Evolutionary conservation across 2,113 vertebrate species (phyloP), one percentile per base, ranked within the genome.

Genomic region (Chloropsis hardwickii): DNA sequence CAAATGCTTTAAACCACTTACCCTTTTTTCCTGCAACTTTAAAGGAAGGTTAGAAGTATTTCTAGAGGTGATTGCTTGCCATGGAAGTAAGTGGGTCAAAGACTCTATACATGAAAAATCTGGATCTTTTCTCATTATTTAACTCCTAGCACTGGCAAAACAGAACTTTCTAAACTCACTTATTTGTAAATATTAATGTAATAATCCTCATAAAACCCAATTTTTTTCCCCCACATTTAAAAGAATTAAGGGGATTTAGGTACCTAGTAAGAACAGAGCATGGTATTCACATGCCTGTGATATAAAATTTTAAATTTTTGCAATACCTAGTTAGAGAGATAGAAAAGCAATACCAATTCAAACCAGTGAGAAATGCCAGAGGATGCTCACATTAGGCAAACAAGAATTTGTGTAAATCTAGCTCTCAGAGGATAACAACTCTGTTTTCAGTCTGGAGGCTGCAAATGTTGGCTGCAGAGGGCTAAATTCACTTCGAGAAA

Each of bases 31-130:
- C 69, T 54, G 39, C 35, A 79, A 40, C 77, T 79, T 92, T 48
- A 92, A 92, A 89, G 72, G 90, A 94, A 71, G 65, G 80, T 92
- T 84, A 88, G 60, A 90, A 94, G 65, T 88, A 88, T 66, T 88
- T 96, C 77, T 66, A 88, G 86, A 86, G 53, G 77, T 76, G 81
- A 84, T 78, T 92, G 27, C 81, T 92, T 94, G 60, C 76, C 51
- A 53, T 29, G 23, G 28, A 79, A 92, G 6, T 71, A 91, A 89
- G 61, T 64, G 61, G 82, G 95, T 88, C 80, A 91, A 64, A 70
- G 53, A 37, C 18, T 77, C 42, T 53, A 2, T 24, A 48, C 74
- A 53, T 89, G 51, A 70, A 92, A 90, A 91, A 50, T 31, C 37
- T 60, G n/a, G 15, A 64, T 86, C 24, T 74, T 81, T 88, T 81